Percentiles rank a stretch among this genome's conserved stretches.
Evolutionary conservation across 2,888 invertebrate genomes (phyloP).

Genomic region (Eurois occulta): DNA sequence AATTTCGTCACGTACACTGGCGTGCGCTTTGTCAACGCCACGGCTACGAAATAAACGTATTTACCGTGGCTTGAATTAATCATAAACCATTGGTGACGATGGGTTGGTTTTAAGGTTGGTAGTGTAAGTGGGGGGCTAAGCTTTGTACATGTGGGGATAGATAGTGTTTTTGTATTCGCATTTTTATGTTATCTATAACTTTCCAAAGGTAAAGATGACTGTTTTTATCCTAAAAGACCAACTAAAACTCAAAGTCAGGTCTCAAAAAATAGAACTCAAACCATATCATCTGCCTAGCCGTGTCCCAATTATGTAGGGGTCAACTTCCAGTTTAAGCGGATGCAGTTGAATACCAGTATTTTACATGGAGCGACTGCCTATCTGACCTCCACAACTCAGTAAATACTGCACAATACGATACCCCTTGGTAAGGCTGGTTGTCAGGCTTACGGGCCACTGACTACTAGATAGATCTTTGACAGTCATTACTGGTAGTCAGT

Average conservation of each 20-base stretch:
- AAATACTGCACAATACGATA: too few species aligned
- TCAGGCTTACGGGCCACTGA: too few species aligned
- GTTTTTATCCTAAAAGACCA: not conserved
- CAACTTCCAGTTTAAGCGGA: not conserved
- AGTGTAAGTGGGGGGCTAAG: constrained; percentile 12
- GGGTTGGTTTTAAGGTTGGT: constrained; percentile 52
- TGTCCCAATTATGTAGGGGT: not conserved
- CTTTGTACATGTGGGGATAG: not conserved
- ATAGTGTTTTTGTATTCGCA: not conserved
- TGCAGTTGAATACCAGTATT: not conserved
- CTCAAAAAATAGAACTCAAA: not conserved
- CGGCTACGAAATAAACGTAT: constrained; percentile 70
- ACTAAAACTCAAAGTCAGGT: not conserved
- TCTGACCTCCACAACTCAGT: not conserved
- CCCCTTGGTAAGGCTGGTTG: too few species aligned
- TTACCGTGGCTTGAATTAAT: constrained; percentile 72
- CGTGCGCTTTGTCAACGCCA: constrained; percentile 70
- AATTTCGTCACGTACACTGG: constrained; percentile 69
- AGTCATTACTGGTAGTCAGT: too few species aligned
- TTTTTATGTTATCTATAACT: not conserved
- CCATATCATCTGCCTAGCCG: not conserved
- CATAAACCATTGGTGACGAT: constrained; percentile 64
- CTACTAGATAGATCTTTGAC: too few species aligned
- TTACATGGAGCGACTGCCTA: not conserved
- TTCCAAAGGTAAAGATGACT: not conserved